phyloP scores from a whole-genome alignment of 2,113 vertebrate species.

The Lepisosteus osseus region DNA sequence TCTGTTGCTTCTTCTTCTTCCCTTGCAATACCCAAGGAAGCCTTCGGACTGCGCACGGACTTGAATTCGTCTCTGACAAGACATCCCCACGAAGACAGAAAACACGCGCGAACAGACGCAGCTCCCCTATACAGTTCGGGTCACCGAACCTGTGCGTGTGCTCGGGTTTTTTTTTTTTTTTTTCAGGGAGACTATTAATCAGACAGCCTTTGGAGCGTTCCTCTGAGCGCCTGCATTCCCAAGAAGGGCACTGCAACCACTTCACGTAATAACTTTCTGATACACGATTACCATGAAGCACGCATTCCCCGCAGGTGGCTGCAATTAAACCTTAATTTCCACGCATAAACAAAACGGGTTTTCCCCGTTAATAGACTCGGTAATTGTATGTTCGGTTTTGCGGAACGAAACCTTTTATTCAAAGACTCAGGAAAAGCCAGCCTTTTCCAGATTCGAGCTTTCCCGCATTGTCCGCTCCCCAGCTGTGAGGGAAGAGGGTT shows the following conservation, averaged over 20 bases:
- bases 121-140: too few species aligned
- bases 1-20: too few species aligned
- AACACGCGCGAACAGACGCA: too few species aligned
- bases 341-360: neutral
- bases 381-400: constrained; percentile 4
- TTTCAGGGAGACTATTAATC: neutral
- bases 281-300: neutral
- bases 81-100: too few species aligned
- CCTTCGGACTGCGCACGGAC: too few species aligned
- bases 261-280: constrained; percentile 8
- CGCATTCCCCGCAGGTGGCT: neutral
- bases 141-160: too few species aligned
- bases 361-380: neutral
- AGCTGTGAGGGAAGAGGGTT: neutral
- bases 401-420: constrained; percentile 1
- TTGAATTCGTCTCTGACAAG: too few species aligned
- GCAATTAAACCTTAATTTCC: constrained; percentile 9
- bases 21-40: too few species aligned
- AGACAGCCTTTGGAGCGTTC: neutral
- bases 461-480: neutral
- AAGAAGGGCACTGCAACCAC: neutral
- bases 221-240: neutral
- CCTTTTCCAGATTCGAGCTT: neutral
- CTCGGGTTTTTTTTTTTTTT: too few species aligned
- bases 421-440: neutral